phyloP scores from a whole-genome alignment of 2,888 invertebrate species.

The Sinhomidia bicolor region DNA sequence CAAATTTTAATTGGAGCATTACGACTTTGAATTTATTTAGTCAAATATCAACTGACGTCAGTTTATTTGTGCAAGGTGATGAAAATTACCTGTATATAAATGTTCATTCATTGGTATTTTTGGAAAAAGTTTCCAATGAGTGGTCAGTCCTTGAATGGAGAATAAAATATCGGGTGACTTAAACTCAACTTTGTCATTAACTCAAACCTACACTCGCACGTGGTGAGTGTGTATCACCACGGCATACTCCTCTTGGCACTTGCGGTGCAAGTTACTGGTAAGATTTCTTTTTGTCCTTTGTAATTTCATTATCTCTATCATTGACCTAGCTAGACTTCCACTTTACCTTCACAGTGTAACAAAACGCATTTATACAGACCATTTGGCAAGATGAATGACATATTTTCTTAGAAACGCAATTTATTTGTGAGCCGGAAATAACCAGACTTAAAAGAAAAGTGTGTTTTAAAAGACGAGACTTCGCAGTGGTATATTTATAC shows the following conservation, averaged over 20 bases:
- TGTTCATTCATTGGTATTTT: constrained; percentile 2
- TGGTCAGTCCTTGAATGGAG: background rate
- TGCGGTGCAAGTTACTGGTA: constrained; percentile 1
- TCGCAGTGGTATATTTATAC: too few relatives aligned
- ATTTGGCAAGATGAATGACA: background rate
- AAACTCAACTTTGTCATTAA: background rate
- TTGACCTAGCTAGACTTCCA: too few relatives aligned
- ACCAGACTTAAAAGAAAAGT: too few relatives aligned
- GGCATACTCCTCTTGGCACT: background rate
- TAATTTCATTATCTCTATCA: background rate
- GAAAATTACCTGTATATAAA: background rate
- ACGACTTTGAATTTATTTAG: constrained; percentile 16
- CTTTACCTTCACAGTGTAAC: background rate
- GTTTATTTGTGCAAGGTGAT: background rate
- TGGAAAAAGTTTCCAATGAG: background rate
- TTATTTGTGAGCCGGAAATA: background rate
- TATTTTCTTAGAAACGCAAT: background rate
- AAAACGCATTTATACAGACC: background rate
- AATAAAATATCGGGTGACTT: background rate
- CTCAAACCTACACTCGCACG: background rate
- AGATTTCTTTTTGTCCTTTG: background rate
- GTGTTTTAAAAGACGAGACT: too few relatives aligned
- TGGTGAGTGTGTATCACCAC: background rate
- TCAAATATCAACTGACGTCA: background rate
- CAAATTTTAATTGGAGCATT: constrained; percentile 16